These are phyloP conservation scores for Luffia ferchaultella DNA, from an alignment of 2,888 invertebrate genomes.

Conservation along the genomic window DNA sequence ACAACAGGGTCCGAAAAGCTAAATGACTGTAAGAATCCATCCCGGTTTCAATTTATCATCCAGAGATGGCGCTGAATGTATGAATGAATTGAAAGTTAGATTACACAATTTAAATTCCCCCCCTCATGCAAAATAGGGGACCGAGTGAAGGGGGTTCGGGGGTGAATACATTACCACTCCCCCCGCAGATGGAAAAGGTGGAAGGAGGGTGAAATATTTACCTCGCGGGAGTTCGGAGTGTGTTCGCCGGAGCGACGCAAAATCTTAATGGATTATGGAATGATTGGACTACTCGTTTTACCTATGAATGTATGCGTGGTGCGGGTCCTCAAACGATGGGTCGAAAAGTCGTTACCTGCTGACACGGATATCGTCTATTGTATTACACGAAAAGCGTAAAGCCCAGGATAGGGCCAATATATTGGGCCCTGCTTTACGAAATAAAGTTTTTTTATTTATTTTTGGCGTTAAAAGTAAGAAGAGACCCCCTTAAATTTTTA, in stretches of 20 bases:
- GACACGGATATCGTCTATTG: too few species aligned
- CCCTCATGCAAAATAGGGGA: slow-evolving; percentile 64
- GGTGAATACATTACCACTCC: slow-evolving; percentile 59
- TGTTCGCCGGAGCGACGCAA: slow-evolving; percentile 48
- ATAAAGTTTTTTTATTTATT: too few species aligned
- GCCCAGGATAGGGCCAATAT: too few species aligned
- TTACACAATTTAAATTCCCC: slow-evolving; percentile 66
- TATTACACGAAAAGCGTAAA: too few species aligned
- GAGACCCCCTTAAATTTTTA: too few species aligned
- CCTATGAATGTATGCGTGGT: slow-evolving; percentile 41
- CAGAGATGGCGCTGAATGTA: slow-evolving; percentile 63
- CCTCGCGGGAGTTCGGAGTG: slow-evolving; percentile 58
- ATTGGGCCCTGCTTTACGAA: too few species aligned
- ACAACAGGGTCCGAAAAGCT: slow-evolving; percentile 27
- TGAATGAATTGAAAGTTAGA: slow-evolving; percentile 68
- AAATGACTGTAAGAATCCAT: slow-evolving; percentile 52
- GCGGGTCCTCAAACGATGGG: slow-evolving; percentile 24
- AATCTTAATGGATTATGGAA: slow-evolving; percentile 65
- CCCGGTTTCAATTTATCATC: slow-evolving; percentile 62
- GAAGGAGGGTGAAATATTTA: slow-evolving; percentile 50
- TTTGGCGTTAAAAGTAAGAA: too few species aligned
- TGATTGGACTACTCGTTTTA: slow-evolving; percentile 53
- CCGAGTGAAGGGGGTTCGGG: slow-evolving; percentile 51
- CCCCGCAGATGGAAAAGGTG: slow-evolving; percentile 17
- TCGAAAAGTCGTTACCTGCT: too few species aligned